Conservation (phyloP, 2,888 invertebrate genomes). For the Eupsilia transversa region DNA sequence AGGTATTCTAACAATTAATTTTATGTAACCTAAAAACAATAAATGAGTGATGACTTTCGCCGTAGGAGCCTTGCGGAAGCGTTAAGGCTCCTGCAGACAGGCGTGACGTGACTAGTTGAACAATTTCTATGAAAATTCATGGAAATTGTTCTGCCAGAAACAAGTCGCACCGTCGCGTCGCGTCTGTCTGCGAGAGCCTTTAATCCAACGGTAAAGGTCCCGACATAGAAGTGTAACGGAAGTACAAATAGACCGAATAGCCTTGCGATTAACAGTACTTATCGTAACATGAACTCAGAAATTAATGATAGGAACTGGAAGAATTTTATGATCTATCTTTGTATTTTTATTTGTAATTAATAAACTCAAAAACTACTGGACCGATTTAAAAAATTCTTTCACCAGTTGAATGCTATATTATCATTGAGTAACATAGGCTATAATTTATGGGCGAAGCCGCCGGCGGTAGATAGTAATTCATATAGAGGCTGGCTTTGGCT, state of each 20-base stretch:
- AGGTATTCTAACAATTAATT: not conserved
- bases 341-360: too few species aligned
- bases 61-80: constrained; percentile 10
- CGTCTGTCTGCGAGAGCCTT: not conserved
- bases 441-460: too few species aligned
- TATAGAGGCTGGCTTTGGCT: too few species aligned
- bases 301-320: not conserved
- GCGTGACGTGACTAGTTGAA: not conserved
- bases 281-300: not conserved
- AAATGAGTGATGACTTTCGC: constrained; percentile 29
- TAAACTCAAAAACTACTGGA: too few species aligned
- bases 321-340: not conserved
- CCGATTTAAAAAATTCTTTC: too few species aligned
- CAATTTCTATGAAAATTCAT: not conserved
- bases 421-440: too few species aligned
- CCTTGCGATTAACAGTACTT: not conserved
- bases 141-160: not conserved
- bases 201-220: constrained; percentile 12
- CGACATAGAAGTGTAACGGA: constrained; percentile 40
- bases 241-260: constrained; percentile 33
- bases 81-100: too few species aligned
- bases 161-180: not conserved
- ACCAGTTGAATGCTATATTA: too few species aligned
- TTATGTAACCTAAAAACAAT: constrained; percentile 6
- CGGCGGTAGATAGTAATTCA: too few species aligned